Conservation (phyloP, 2,888 invertebrate species). For the Acleris holmiana region DNA sequence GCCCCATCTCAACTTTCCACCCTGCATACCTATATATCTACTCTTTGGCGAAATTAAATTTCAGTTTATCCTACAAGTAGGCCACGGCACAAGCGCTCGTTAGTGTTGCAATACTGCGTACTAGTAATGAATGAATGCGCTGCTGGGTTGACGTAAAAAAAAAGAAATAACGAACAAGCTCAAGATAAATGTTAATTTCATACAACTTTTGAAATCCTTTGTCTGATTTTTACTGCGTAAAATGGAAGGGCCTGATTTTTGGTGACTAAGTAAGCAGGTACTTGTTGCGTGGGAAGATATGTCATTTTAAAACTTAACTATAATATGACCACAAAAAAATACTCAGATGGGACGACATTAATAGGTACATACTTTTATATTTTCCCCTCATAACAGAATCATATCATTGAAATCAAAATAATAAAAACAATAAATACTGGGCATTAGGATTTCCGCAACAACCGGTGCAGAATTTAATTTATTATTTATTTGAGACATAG, state of each 20-base stretch:
- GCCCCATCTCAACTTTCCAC: too few species aligned
- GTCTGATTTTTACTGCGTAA: conserved; percentile 13
- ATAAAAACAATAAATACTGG: too few species aligned
- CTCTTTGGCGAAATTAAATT: conserved; percentile 81
- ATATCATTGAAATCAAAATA: too few species aligned
- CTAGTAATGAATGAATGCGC: conserved; percentile 65
- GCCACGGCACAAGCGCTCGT: conserved; percentile 60
- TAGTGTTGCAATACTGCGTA: conserved; percentile 65
- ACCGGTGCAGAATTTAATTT: too few species aligned
- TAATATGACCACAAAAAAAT: too few species aligned
- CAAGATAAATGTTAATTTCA: conserved; percentile 24
- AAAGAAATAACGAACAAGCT: conserved; percentile 22
- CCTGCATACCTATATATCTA: conserved; percentile 43
- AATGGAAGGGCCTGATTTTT: conserved; percentile 8
- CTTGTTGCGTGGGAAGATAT: too few species aligned
- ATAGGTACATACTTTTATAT: too few species aligned
- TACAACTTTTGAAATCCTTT: conserved; percentile 32
- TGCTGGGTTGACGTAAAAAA: conserved; percentile 43
- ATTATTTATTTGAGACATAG: too few species aligned
- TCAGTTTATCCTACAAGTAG: conserved; percentile 79
- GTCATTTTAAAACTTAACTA: too few species aligned
- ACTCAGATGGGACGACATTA: too few species aligned
- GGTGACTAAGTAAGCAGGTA: neutral
- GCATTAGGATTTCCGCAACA: too few species aligned
- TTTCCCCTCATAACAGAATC: too few species aligned